Evolutionary conservation across 2,113 vertebrate genomes (phyloP).

Genomic region (Saccopteryx bilineata): DNA sequence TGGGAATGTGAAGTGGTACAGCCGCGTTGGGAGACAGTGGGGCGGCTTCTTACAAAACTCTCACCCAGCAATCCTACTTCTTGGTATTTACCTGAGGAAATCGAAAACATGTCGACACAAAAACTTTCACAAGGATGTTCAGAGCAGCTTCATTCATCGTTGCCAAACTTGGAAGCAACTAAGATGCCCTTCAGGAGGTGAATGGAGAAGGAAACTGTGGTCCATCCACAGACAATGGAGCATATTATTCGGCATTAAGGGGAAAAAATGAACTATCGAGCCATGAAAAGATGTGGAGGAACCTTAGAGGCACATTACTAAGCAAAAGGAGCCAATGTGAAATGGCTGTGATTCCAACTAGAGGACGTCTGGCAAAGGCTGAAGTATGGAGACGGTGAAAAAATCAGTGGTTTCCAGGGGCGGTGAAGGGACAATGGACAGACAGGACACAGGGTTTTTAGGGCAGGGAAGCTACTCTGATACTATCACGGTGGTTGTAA

Average conservation of each 20-base stretch:
- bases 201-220: neutral
- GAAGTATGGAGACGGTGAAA: neutral
- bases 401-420: neutral
- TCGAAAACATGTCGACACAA: neutral
- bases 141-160: neutral
- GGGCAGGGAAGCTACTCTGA: neutral
- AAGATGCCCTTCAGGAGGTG: too few species aligned
- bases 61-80: neutral
- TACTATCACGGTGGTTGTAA: neutral
- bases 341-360: neutral
- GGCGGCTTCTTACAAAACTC: slow-evolving; percentile 5
- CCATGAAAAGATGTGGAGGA: neutral
- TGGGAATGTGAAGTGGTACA: neutral
- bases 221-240: neutral
- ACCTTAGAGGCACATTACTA: neutral
- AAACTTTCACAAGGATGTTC: neutral
- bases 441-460: neutral
- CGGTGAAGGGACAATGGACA: neutral
- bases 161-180: too few species aligned
- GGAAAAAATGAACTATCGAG: neutral
- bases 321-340: neutral
- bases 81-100: neutral
- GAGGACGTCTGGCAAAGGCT: neutral
- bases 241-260: neutral
- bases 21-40: neutral